Base-by-base conservation (phyloP, 2,113 vertebrate species). In the Deroptyus accipitrinus region DNA sequence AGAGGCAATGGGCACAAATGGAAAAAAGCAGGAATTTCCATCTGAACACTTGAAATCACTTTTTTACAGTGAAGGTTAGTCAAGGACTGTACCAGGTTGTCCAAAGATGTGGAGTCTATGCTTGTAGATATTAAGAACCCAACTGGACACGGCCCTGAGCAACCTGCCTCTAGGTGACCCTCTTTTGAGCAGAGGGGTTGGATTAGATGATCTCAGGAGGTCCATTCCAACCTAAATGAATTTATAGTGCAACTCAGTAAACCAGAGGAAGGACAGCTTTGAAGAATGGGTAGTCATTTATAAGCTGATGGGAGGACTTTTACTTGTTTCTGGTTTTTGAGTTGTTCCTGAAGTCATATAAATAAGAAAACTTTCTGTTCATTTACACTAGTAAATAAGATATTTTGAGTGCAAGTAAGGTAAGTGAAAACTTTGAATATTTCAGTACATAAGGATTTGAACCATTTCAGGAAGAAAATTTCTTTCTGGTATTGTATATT, bases 211-310 rank as follows among this genome's bases (percentile, higher is more conserved):
- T 54, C 28, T 54, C 51, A 54, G 51, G 51, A 54, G 51, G 51
- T 54, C 51, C 27, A 30, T 54, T 54, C 51, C 28, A 54, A 54
- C 51, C 51, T 54, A 30, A 54, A 54, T 54, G 51, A 78, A 86
- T 69, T 89, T 78, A 83, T 92, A 90, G 54, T 90, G 66, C n/a
- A 92, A 83, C 54, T 90, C 76, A 74, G 24, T 86, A 89, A 90
- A 90, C 33, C 41, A 86, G 76, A 73, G 61, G 52, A 81, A 86
- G 33, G 64, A 82, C 52, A 86, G 37, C 22, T 92, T 95, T 95
- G 61, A 92, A 92, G 55, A 92, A 90, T 83, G 52, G 18, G 24
- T 78, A 90, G 72, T 86, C 48, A 92, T 82, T 89, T 90, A 69
- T 48, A 74, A 85, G 77, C 30, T 92, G 22, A 90, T 91, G 70